Evolutionary conservation across 2,888 invertebrate species (phyloP).

Genomic region (Scaptomyza cyrtandrae): DNA sequence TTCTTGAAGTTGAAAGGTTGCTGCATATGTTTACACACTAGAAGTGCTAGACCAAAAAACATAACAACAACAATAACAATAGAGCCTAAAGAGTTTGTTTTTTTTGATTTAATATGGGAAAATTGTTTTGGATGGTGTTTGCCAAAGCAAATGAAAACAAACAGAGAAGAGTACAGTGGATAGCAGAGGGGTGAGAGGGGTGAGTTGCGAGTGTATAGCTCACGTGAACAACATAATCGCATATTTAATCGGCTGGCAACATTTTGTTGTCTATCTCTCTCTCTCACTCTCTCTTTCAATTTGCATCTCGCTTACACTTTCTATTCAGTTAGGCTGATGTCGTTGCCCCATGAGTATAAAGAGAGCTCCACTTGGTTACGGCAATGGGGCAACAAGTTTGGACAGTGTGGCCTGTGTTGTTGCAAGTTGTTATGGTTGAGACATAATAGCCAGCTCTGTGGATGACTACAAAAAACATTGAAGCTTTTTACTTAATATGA

Average conservation of each 20-base stretch:
- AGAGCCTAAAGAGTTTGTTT: constrained; percentile 53
- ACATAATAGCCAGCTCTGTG: constrained; percentile 42
- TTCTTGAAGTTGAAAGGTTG: constrained; percentile 31
- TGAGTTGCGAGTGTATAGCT: not conserved
- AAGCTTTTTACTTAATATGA: constrained; percentile 39
- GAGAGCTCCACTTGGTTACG: constrained; percentile 3
- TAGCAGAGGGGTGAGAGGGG: not conserved
- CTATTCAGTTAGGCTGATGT: constrained; percentile 16
- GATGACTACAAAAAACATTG: constrained; percentile 34
- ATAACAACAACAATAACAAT: constrained; percentile 39
- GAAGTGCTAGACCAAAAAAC: constrained; percentile 29
- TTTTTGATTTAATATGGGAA: constrained; percentile 81
- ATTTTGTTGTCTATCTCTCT: constrained; percentile 11
- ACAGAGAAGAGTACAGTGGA: not conserved
- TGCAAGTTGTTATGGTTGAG: constrained; percentile 18
- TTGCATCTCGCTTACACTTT: not conserved
- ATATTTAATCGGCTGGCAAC: constrained; percentile 63
- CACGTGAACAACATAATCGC: constrained; percentile 66
- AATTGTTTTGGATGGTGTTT: constrained; percentile 44
- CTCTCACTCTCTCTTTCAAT: not conserved
- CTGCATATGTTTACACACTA: constrained; percentile 29
- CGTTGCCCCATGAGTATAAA: constrained; percentile 31
- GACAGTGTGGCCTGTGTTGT: constrained; percentile 32
- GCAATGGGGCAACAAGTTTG: constrained; percentile 62
- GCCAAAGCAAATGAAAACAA: constrained; percentile 36